These are phyloP conservation scores for Margaritifera margaritifera DNA, from an alignment of 2,888 invertebrate genomes.

Conservation along the genomic window DNA sequence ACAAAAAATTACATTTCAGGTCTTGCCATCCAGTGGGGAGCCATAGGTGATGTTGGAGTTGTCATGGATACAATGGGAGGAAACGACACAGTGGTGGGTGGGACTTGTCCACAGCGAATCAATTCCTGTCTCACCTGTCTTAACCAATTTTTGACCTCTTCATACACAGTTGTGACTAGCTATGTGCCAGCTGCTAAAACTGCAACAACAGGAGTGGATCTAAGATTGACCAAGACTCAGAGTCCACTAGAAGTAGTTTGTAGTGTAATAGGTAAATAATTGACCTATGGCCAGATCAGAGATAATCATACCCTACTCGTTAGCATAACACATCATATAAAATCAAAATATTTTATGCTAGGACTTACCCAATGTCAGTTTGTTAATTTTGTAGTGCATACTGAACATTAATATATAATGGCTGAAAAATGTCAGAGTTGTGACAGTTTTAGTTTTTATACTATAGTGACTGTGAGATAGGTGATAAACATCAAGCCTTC, in stretches of 20 bases:
- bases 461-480: no score
- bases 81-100: constrained; percentile 92
- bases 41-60: constrained; percentile 96
- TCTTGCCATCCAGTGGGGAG: constrained; percentile 98
- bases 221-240: no score
- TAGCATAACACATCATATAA: neutral
- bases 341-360: no score
- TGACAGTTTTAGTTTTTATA: no score
- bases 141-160: constrained; percentile 87
- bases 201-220: no score
- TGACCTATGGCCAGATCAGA: neutral
- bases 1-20: constrained; percentile 47
- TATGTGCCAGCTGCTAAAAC: constrained; percentile 84
- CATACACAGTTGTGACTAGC: constrained; percentile 72
- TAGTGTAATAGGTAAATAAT: constrained; percentile 83
- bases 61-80: constrained; percentile 89
- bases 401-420: no score
- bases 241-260: constrained; percentile 80
- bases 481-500: no score
- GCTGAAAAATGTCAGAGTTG: no score
- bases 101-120: constrained; percentile 96
- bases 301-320: neutral
- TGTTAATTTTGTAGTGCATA: no score
- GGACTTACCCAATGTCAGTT: no score
- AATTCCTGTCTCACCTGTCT: constrained; percentile 90